Conservation (phyloP, 2,797 vertebrate species). For the Jordanella pulchra region DNA sequence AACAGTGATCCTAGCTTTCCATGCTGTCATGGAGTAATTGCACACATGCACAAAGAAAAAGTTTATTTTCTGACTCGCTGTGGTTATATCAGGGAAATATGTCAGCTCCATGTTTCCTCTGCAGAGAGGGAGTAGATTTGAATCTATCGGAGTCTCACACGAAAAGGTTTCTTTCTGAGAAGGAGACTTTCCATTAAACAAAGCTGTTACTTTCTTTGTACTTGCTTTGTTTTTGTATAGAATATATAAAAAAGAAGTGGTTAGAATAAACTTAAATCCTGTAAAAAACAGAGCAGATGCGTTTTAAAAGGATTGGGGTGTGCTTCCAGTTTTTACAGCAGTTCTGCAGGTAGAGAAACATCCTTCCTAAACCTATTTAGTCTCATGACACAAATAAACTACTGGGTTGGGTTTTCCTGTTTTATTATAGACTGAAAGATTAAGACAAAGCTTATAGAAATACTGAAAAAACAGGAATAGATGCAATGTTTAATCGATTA, state of each 20-base stretch:
- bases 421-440: not conserved
- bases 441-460: too few relatives aligned
- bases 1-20: conserved; percentile 58
- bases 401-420: too few relatives aligned
- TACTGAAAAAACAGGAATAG: not conserved
- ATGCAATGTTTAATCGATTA: not conserved
- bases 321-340: conserved; percentile 8
- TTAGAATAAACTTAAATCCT: not conserved
- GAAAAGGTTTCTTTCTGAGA: conserved; percentile 49
- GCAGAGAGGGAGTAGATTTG: conserved; percentile 18
- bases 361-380: not conserved
- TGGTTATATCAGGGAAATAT: conserved; percentile 35
- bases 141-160: conserved; percentile 31
- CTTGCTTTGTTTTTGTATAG: not conserved
- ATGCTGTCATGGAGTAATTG: conserved; percentile 47
- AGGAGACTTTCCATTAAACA: conserved; percentile 17
- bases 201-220: conserved; percentile 1
- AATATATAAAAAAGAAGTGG: not conserved
- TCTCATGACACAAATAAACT: not conserved
- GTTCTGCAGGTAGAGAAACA: not conserved
- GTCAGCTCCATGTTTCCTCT: conserved; percentile 49
- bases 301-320: not conserved
- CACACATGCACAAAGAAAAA: conserved; percentile 2
- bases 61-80: conserved; percentile 37
- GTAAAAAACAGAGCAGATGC: conserved; percentile 5